Evolutionary conservation across 1,140 invertebrate genomes (phyloP), one percentile per base, ranked within the genome.

Genomic region (Halyomorpha halys): DNA sequence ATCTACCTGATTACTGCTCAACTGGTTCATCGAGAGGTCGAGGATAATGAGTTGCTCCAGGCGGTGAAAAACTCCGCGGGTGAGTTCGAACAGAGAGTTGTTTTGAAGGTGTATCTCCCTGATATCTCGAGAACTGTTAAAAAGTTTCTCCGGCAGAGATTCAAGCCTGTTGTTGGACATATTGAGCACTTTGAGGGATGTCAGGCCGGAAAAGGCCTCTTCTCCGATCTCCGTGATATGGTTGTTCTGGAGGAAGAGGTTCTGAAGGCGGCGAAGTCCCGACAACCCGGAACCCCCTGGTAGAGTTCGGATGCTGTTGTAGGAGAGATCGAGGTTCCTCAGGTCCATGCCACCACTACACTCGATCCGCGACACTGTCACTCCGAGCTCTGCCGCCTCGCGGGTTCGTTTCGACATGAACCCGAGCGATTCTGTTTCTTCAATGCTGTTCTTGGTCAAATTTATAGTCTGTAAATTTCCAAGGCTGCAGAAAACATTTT

Each of bases 1-100:
- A 70, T 89, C 86, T 65, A 91, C 84, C 72, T 85, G 89, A 68
- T 85, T 86, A 72, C 85, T 89, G 60, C 85, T 86, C 49, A 97
- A 77, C 70, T 86, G 83, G 77, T 97, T 97, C 63, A 86, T 83
- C 1, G 89, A 89, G 60, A 95, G 77, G 74, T 97, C 90, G 39
- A 97, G 79, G 13, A 91, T 83, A 45, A 91, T 78, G 59, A 97
- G 77, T 71, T 91, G 85, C 68, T 90, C 86, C 47, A 96, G 77
- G 0, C 86, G 82, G 67, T 88, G 86, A 73, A 94, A 93, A 16
- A 90, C 77, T n/a, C 87, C 87, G 63, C 82, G 81, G 13, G 88
- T 86, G 56, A 94, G 73, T 69, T 89, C 87, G 68, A 83, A 85
- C 16, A 92, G 75, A 18, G 86, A 85, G 71, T 92, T 92, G 72